Evolutionary conservation across 64 coral and sea anemone species (phyloP).

Genomic region (Montipora efflorescens): DNA sequence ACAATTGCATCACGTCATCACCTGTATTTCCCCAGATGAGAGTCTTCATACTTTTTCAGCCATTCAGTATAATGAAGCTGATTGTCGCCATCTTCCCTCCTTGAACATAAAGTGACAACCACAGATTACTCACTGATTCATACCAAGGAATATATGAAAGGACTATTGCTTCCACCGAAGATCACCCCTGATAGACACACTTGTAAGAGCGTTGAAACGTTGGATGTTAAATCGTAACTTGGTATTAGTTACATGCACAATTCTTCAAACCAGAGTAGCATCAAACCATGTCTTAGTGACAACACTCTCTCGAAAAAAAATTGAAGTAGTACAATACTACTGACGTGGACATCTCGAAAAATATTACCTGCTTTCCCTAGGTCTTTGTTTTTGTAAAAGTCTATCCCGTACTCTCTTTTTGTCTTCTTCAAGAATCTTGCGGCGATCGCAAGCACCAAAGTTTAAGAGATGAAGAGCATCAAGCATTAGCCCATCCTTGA

Average conservation of each 20-base stretch:
- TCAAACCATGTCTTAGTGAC: too few relatives aligned
- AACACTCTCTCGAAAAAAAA: too few relatives aligned
- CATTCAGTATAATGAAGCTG: constrained; percentile 83
- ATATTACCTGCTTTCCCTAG: constrained; percentile 90
- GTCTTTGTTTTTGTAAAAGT: constrained; percentile 89
- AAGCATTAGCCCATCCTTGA: constrained; percentile 95
- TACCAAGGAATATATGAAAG: too few relatives aligned
- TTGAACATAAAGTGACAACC: constrained; percentile 1
- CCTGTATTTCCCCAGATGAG: constrained; percentile 93
- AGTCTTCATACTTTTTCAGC: constrained; percentile 90
- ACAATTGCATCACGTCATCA: not conserved
- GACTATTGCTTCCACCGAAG: too few relatives aligned
- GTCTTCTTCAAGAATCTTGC: constrained; percentile 96
- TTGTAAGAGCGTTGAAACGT: too few relatives aligned
- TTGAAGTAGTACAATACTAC: too few relatives aligned
- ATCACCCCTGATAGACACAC: too few relatives aligned
- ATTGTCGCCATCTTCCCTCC: constrained; percentile 83
- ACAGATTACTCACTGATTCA: not conserved
- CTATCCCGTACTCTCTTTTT: constrained; percentile 91
- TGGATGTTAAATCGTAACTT: too few relatives aligned
- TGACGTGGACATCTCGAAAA: not conserved
- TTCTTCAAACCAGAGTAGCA: too few relatives aligned
- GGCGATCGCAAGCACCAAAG: constrained; percentile 91
- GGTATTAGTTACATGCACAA: too few relatives aligned
- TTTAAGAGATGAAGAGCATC: constrained; percentile 89